phyloP scores from a whole-genome alignment of 2,113 vertebrate genomes.

The Poeciliopsis turrubarensis region DNA sequence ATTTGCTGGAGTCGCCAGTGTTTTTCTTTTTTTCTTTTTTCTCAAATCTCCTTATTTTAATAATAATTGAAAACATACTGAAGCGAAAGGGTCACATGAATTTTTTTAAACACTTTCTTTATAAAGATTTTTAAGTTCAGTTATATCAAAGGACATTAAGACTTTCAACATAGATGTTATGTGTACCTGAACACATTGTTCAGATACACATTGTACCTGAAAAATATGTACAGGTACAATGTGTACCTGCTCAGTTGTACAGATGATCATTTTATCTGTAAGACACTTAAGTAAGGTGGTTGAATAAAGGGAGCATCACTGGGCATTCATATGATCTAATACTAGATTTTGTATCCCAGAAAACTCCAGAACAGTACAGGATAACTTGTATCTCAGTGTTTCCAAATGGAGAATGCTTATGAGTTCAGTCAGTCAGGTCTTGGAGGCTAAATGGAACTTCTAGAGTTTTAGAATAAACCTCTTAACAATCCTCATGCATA shows the following conservation, averaged over 20 bases:
- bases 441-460: background rate
- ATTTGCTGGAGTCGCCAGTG: background rate
- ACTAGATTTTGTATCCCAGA: background rate
- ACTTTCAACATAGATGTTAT: too few species aligned
- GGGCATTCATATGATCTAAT: background rate
- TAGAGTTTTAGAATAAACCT: background rate
- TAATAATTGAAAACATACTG: too few species aligned
- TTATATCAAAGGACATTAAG: too few species aligned
- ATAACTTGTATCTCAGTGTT: background rate
- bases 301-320: background rate
- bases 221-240: background rate
- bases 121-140: too few species aligned
- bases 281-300: background rate
- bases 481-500: background rate
- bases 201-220: background rate
- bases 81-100: background rate
- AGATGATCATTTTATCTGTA: background rate
- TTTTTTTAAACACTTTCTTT: background rate
- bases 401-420: too few species aligned
- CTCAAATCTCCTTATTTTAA: background rate
- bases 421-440: too few species aligned
- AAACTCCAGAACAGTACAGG: background rate
- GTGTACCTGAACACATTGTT: too few species aligned
- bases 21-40: background rate
- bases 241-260: too few species aligned